Evolutionary conservation across 2,113 vertebrate species (phyloP).

Genomic region (Lanius collurio): DNA sequence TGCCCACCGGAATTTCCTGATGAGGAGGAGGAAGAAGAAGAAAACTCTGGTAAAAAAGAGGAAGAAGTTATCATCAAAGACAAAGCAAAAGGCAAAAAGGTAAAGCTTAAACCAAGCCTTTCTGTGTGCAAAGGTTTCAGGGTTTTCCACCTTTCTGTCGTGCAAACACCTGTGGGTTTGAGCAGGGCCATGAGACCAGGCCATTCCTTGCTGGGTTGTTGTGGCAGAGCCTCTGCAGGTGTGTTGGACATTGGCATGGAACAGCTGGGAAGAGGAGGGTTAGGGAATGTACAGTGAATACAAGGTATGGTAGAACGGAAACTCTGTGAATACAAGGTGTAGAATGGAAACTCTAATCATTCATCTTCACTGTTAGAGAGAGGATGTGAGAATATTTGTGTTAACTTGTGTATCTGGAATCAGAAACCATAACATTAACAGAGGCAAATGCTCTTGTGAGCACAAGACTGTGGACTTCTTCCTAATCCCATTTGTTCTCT

Average conservation of each 20-base stretch:
- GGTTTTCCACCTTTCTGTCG: not conserved
- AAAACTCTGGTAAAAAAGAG: conserved; percentile 65
- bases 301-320: not conserved
- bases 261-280: not conserved
- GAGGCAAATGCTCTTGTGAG: not conserved
- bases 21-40: conserved; percentile 90
- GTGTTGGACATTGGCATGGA: accelerated
- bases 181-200: not conserved
- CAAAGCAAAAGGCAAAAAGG: conserved; percentile 97
- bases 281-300: not conserved
- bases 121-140: not conserved
- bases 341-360: not conserved
- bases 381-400: not conserved
- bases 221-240: not conserved
- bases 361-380: not conserved
- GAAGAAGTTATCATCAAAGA: conserved; percentile 91
- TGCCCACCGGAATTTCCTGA: conserved; percentile 94
- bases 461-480: not conserved
- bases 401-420: not conserved
- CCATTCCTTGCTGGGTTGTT: accelerated
- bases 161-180: not conserved
- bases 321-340: too few relatives aligned
- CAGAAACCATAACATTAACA: not conserved
- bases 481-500: not conserved
- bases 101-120: conserved; percentile 17